Evolutionary conservation across 2,113 vertebrate species (phyloP).

Genomic region (Theropithecus gelada): DNA sequence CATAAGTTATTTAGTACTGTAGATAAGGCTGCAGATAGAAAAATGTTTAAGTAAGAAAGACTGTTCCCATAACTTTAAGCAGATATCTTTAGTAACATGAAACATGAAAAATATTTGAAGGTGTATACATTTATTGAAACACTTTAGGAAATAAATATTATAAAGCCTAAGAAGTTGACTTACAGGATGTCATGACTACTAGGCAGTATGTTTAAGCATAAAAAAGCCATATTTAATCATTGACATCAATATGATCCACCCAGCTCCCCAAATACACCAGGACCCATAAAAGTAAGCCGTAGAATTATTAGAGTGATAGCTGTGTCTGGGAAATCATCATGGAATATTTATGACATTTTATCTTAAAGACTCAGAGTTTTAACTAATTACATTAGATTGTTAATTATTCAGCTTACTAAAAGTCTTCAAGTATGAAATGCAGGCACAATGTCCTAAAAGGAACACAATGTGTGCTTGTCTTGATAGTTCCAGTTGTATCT

Average conservation of each 20-base stretch:
- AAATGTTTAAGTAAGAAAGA: background rate
- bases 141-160: background rate
- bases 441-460: background rate
- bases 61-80: background rate
- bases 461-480: background rate
- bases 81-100: background rate
- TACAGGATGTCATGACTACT: background rate
- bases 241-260: fast-evolving
- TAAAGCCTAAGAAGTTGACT: background rate
- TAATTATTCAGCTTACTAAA: background rate
- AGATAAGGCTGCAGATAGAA: background rate
- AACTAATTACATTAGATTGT: background rate
- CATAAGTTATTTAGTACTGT: background rate
- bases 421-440: background rate
- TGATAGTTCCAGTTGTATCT: background rate
- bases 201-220: background rate
- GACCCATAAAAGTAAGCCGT: background rate
- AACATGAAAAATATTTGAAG: background rate
- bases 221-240: background rate
- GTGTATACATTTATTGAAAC: background rate
- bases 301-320: too few species aligned
- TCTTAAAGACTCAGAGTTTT: background rate
- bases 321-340: background rate
- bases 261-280: background rate
- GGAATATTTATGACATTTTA: background rate